Conservation (phyloP, 2,113 vertebrate species). For the Sminthopsis crassicaudata region DNA sequence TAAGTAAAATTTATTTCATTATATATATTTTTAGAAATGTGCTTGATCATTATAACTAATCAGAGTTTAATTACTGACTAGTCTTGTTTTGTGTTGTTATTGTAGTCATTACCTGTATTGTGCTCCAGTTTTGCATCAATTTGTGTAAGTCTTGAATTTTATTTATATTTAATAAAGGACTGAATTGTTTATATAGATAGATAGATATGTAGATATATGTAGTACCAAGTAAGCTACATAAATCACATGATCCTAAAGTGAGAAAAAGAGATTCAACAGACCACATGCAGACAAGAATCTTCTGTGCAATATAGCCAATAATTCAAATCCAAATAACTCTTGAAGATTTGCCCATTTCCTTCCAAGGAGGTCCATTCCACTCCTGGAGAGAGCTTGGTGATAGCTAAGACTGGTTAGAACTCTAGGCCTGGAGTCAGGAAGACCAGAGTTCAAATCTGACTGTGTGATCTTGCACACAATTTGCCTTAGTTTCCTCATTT, state of each 20-base stretch:
- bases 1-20: neutral
- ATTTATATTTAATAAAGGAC: too few relatives aligned
- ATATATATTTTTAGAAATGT: neutral
- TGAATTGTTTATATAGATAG: neutral
- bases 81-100: neutral
- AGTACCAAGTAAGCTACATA: neutral
- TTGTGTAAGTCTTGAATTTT: neutral
- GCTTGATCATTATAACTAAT: neutral
- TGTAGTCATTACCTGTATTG: neutral
- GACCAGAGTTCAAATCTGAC: neutral
- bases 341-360: neutral
- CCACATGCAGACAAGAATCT: neutral
- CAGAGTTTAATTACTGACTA: neutral
- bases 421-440: neutral
- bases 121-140: neutral
- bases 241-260: neutral
- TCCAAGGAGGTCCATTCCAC: neutral
- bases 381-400: neutral
- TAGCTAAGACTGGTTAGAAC: neutral
- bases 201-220: neutral
- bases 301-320: neutral
- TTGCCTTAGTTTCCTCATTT: neutral
- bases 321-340: neutral
- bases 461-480: neutral
- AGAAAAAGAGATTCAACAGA: neutral